These are phyloP conservation scores for Myiotriccus ornatus DNA, from an alignment of 2,797 vertebrate species.

Conservation along the genomic window DNA sequence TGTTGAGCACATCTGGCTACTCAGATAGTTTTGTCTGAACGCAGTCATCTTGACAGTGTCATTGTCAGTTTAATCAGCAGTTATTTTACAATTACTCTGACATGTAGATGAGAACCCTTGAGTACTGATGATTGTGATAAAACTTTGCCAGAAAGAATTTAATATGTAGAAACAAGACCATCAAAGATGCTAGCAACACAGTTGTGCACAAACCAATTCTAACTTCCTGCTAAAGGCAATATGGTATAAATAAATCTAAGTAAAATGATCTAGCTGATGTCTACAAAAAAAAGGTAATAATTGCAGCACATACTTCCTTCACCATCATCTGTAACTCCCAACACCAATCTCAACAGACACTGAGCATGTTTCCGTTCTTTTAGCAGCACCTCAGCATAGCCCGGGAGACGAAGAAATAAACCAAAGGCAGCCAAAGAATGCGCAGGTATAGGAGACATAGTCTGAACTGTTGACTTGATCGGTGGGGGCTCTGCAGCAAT, in stretches of 20 bases:
- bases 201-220: neutral
- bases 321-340: conserved; percentile 97
- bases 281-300: conserved; percentile 63
- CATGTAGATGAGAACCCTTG: neutral
- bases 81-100: neutral
- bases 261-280: conserved; percentile 26
- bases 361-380: conserved; percentile 98
- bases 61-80: neutral
- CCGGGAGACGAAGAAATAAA: conserved; percentile 94
- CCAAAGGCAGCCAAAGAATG: conserved; percentile 98
- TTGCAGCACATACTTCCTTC: conserved; percentile 93
- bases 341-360: conserved; percentile 94
- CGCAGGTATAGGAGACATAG: conserved; percentile 96
- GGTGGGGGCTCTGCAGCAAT: conserved; percentile 92
- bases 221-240: neutral
- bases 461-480: conserved; percentile 94
- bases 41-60: neutral
- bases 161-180: neutral
- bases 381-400: conserved; percentile 96
- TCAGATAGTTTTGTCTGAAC: neutral
- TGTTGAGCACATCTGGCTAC: neutral
- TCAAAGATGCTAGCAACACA: neutral
- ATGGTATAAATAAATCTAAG: neutral
- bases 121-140: neutral
- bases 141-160: neutral